Evolutionary conservation across 2,113 vertebrate genomes (phyloP).

Genomic region (Laticauda colubrina): DNA sequence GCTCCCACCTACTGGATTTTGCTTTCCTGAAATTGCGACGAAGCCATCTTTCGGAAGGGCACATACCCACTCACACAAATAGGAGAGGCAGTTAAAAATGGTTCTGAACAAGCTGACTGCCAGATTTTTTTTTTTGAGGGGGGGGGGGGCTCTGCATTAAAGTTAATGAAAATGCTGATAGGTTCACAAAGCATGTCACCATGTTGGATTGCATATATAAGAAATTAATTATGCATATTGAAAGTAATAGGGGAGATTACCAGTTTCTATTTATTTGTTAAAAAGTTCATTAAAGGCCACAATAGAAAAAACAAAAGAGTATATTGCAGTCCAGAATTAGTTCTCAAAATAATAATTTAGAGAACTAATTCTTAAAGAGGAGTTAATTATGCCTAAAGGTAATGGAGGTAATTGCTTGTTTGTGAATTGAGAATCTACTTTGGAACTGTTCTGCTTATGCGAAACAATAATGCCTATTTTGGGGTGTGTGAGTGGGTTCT

Average conservation of each 20-base stretch:
- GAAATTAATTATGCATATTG: not conserved
- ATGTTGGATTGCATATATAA: not conserved
- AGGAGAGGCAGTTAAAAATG: not conserved
- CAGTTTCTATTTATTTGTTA: not conserved
- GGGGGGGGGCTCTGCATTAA: not conserved
- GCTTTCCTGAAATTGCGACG: not conserved
- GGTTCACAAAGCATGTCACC: not conserved
- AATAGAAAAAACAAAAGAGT: not conserved
- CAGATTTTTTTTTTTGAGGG: too few relatives aligned
- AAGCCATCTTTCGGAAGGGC: not conserved
- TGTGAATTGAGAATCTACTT: not conserved
- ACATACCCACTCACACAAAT: not conserved
- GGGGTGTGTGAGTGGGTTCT: not conserved
- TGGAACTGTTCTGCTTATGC: not conserved
- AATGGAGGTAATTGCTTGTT: not conserved
- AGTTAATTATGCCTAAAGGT: not conserved
- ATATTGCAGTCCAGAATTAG: not conserved
- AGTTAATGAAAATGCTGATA: not conserved
- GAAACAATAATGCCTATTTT: not conserved
- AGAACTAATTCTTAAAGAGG: not conserved
- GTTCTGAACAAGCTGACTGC: too few relatives aligned
- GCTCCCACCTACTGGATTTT: not conserved
- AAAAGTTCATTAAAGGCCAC: not conserved
- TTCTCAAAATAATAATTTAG: not conserved
- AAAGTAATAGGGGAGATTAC: too few relatives aligned